A percentile compares a stretch with the other conserved stretches of the same genome.
Evolutionary conservation across 1,140 invertebrate genomes (phyloP).

Genomic region (Zeugodacus cucurbitae): DNA sequence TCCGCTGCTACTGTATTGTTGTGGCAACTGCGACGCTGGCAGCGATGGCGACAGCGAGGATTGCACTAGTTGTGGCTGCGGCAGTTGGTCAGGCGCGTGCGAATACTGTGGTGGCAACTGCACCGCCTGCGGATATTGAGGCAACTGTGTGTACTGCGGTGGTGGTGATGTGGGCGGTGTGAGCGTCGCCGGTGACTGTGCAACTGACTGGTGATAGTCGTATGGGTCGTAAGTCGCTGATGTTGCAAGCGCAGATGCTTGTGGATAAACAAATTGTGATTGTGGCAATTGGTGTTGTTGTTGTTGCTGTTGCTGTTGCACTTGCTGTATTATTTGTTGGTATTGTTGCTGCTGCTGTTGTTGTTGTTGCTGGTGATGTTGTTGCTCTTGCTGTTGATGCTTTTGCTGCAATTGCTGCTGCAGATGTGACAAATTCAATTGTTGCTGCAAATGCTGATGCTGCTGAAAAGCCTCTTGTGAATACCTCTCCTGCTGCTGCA

Average conservation of each 20-base stretch:
- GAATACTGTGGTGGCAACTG: background rate
- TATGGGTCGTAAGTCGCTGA: background rate
- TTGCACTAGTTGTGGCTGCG: background rate
- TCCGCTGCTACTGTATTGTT: background rate
- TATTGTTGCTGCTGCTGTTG: background rate
- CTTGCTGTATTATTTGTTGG: no score
- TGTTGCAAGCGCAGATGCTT: background rate
- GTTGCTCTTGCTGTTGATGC: background rate
- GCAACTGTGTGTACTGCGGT: background rate
- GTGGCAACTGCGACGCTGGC: background rate
- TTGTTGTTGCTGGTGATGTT: background rate
- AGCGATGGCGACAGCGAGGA: background rate
- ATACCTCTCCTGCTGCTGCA: constrained; percentile 4
- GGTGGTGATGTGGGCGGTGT: no score
- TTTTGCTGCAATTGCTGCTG: background rate
- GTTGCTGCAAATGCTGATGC: background rate
- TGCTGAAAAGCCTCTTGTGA: constrained; percentile 8
- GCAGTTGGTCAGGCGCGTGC: background rate
- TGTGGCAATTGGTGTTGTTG: background rate
- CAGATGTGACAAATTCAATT: background rate
- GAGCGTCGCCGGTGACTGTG: background rate
- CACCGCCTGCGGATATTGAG: background rate
- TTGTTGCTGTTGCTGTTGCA: background rate
- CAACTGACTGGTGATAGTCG: background rate
- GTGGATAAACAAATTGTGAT: background rate